phyloP scores from a whole-genome alignment of 2,113 vertebrate genomes.

The Propithecus coquereli region DNA sequence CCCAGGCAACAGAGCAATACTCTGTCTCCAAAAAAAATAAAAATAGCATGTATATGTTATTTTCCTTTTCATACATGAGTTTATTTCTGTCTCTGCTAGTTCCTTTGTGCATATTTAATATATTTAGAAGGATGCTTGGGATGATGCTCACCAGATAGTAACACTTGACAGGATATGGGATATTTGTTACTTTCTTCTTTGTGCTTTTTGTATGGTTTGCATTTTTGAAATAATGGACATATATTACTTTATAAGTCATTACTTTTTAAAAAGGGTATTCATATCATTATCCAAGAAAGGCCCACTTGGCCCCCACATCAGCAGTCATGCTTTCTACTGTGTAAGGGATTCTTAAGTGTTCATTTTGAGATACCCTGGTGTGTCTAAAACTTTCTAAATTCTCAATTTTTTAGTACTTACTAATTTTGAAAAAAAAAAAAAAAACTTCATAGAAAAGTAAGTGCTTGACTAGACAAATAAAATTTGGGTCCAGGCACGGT shows the following conservation, averaged over 20 bases:
- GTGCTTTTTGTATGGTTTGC: background rate
- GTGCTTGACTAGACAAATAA: background rate
- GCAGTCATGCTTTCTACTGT: background rate
- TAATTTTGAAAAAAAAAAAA: background rate
- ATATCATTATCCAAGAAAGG: background rate
- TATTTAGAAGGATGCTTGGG: background rate
- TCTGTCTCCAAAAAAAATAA: background rate
- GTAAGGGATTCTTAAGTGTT: background rate
- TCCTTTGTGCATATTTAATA: background rate
- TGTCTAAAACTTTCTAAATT: background rate
- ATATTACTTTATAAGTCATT: background rate
- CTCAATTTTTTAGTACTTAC: background rate
- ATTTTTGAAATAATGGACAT: slow-evolving; percentile 3
- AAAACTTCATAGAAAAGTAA: background rate
- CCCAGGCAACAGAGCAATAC: too few species aligned
- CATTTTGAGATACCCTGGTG: background rate
- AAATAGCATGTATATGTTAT: background rate
- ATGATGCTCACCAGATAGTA: background rate
- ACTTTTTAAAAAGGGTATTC: background rate
- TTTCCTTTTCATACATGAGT: background rate
- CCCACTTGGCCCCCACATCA: background rate
- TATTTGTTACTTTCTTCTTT: slow-evolving; percentile 19
- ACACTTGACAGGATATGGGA: background rate
- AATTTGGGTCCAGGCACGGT: background rate
- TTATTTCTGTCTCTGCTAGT: background rate